Evolutionary conservation across 2,113 vertebrate species (phyloP).

Genomic region (Daphoenositta chrysoptera): DNA sequence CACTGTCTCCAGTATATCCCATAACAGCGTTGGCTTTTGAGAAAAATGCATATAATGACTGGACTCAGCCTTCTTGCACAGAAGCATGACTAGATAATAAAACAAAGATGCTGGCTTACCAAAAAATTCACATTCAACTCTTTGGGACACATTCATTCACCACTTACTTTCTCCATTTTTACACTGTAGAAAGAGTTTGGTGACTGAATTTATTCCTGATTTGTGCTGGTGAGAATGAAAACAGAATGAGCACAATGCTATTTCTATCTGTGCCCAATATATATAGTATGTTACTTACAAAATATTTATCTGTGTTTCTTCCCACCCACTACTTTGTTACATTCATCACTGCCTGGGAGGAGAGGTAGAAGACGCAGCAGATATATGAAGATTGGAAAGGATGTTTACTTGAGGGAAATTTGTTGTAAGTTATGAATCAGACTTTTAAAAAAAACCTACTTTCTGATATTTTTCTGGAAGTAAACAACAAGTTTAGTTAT

Average conservation of each 20-base stretch:
- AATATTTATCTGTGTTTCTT: slow-evolving; percentile 48
- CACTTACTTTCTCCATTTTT: slow-evolving; percentile 37
- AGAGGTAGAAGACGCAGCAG: background rate
- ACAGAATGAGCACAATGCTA: background rate
- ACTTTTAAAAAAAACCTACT: background rate
- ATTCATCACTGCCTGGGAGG: background rate
- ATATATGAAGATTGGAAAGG: background rate
- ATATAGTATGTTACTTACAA: slow-evolving; percentile 3
- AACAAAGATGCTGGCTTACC: slow-evolving; percentile 52
- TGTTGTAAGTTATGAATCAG: background rate
- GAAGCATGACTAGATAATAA: slow-evolving; percentile 60
- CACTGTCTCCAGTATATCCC: slow-evolving; percentile 56
- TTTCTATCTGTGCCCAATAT: background rate
- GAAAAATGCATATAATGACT: slow-evolving; percentile 53
- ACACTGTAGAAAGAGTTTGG: background rate
- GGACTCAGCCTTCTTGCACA: slow-evolving; percentile 24
- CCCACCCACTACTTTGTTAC: slow-evolving; percentile 27
- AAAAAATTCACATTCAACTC: background rate
- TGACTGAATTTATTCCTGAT: background rate
- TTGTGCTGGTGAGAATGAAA: slow-evolving; percentile 4
- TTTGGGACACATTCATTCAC: background rate
- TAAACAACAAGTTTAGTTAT: slow-evolving; percentile 5
- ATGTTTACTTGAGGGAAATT: slow-evolving; percentile 13
- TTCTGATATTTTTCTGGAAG: background rate
- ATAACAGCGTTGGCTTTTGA: slow-evolving; percentile 37